phyloP scores from a whole-genome alignment of 2,113 vertebrate genomes.

The Hypomesus transpacificus region DNA sequence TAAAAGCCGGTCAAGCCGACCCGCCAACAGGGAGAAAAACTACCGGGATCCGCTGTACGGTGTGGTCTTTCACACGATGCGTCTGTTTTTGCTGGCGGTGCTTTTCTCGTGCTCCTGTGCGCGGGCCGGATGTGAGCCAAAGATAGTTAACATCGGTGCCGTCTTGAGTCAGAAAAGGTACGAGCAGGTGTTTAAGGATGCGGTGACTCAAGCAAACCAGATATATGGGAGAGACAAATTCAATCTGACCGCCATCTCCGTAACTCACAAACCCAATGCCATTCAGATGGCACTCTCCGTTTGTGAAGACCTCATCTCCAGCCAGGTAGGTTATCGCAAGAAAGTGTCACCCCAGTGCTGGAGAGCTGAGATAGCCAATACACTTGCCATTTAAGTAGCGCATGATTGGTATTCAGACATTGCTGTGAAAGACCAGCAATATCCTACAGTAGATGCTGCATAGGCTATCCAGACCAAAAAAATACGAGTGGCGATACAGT shows the following conservation, averaged over 20 bases:
- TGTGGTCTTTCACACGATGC: constrained; percentile 65
- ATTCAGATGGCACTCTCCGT: constrained; percentile 98
- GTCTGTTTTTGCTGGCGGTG: constrained; percentile 81
- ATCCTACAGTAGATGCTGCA: too few relatives aligned
- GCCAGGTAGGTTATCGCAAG: constrained; percentile 76
- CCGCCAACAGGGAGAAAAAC: constrained; percentile 49
- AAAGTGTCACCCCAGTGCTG: too few relatives aligned
- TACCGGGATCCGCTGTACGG: constrained; percentile 50
- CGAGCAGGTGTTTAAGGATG: constrained; percentile 94
- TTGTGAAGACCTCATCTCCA: constrained; percentile 96
- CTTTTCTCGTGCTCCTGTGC: constrained; percentile 88
- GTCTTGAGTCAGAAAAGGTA: constrained; percentile 95
- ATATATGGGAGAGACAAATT: constrained; percentile 93
- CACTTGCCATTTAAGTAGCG: too few relatives aligned
- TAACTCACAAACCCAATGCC: constrained; percentile 94
- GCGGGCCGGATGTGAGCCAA: constrained; percentile 90
- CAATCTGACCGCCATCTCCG: constrained; percentile 95
- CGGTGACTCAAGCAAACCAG: constrained; percentile 91
- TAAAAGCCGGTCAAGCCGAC: constrained; percentile 52
- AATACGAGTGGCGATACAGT: too few relatives aligned
- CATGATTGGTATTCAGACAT: too few relatives aligned
- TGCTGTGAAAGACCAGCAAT: too few relatives aligned
- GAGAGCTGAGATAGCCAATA: too few relatives aligned
- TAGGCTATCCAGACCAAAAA: too few relatives aligned
- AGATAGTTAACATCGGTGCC: constrained; percentile 93